A percentile compares a stretch with the other conserved stretches of the same genome.
Conservation (phyloP, 2,888 invertebrate species). For the Eupelmus urozonus region DNA sequence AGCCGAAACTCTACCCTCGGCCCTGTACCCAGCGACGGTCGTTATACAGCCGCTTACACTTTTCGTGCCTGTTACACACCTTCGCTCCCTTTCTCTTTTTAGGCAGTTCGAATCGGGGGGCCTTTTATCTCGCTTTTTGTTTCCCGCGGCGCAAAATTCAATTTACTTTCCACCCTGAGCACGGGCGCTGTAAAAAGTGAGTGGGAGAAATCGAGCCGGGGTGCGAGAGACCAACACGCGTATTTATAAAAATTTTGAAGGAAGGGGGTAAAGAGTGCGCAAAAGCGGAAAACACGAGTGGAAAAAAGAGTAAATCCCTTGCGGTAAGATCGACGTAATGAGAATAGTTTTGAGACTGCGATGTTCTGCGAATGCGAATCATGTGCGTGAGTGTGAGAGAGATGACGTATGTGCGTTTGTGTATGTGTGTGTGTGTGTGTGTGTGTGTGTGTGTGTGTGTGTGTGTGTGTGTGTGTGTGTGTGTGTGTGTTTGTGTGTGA, state of each 20-base stretch:
- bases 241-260: conserved; percentile 9
- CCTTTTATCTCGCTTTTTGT: conserved; percentile 13
- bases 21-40: no score
- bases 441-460: no score
- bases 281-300: conserved; percentile 4
- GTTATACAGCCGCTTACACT: no score
- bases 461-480: conserved; percentile 17
- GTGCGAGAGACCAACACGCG: background rate
- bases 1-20: no score
- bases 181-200: background rate
- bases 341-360: no score
- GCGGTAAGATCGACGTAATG: no score
- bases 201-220: background rate
- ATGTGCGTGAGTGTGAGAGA: no score
- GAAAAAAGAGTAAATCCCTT: background rate
- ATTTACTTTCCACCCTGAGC: conserved; percentile 26
- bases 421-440: background rate
- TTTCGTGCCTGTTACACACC: background rate
- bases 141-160: conserved; percentile 14
- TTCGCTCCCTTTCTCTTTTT: no score
- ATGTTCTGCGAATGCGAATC: no score
- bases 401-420: no score
- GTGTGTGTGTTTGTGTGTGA: no score
- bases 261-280: background rate
- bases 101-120: no score